Base-by-base conservation (phyloP, 1,140 invertebrate species). In the Eueides isabella region DNA sequence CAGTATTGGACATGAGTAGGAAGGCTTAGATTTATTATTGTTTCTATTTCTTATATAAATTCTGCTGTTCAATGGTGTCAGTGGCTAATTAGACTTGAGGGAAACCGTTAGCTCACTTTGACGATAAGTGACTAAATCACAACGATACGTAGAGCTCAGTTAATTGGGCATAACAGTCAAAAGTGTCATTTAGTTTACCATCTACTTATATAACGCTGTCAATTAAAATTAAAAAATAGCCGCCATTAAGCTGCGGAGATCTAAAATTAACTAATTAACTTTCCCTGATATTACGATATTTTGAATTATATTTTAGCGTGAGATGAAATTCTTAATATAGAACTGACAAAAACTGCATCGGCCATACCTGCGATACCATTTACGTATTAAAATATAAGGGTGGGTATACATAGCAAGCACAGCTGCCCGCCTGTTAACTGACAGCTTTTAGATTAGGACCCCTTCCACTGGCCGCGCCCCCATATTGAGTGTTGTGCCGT, bases 381-480 rank as follows among this genome's bases (percentile, higher is more conserved):
- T 74, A 74, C 61, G 63, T 72, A 61, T 69, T 7, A 19, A 31
- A 70, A 74, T 62, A 74, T 73, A 80, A 75, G 68, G 55, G 71
- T 73, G 72, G 55, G 73, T 75, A 64, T 82, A 88, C 83, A 88
- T 83, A 82, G 79, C 76, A 81, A 38, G 73, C 80, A 75, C 89
- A 91, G 87, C 86, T 89, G 89, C 82, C 82, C 80, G 83, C 81
- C 81, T 72, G 76, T 71, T 70, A 83, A 85, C 88, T 88, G 85
- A 88, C 87, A 90, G 86, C 88, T 92, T 91, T 91, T 88, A 91
- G 88, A 92, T 91, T 89, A 89, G 84, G 83, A 83, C 83, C 77
- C 77, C 68, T 78, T 81, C 62, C 74, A 65, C 76, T 48, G 70
- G 75, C 83, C 79, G 74, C 80, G 79, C 87, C 88, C 90, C 88